Conservation (phyloP, 2,888 invertebrate species). For the Drosophila fulvimacula region DNA sequence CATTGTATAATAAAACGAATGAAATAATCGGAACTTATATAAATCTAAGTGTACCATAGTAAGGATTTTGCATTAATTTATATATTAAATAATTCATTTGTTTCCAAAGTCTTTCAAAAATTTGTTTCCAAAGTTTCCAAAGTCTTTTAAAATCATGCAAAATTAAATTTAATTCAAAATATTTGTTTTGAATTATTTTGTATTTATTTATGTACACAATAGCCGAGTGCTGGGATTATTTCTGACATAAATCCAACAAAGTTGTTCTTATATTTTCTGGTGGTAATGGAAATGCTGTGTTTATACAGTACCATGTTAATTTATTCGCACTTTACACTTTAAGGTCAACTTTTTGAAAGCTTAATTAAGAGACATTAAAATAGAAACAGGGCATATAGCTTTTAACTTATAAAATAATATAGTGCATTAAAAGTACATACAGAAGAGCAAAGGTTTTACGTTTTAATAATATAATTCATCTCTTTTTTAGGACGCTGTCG, state of each 20-base stretch:
- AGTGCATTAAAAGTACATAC: slow-evolving; percentile 12
- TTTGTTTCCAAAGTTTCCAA: no score
- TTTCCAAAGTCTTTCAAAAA: no score
- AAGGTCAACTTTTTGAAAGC: slow-evolving; percentile 72
- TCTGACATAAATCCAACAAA: slow-evolving; percentile 4
- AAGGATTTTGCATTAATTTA: no score
- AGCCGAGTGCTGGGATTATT: not conserved
- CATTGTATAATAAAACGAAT: no score
- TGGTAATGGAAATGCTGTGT: slow-evolving; percentile 11
- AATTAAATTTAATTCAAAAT: not conserved
- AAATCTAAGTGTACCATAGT: no score
- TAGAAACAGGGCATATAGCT: slow-evolving; percentile 22
- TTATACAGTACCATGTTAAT: slow-evolving; percentile 23
- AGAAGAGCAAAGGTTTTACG: slow-evolving; percentile 6
- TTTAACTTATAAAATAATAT: slow-evolving; percentile 38
- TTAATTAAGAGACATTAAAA: slow-evolving; percentile 32
- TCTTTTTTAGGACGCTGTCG: slow-evolving; percentile 36
- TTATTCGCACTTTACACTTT: slow-evolving; percentile 58
- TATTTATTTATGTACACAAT: slow-evolving; percentile 28
- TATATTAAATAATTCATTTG: no score
- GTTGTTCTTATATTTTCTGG: slow-evolving; percentile 18
- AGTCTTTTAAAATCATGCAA: no score
- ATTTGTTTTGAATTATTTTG: slow-evolving; percentile 18
- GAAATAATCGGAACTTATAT: no score
- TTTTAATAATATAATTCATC: slow-evolving; percentile 20